phyloP scores from a whole-genome alignment of 2,888 invertebrate species.

The Auanema freiburgensis region DNA sequence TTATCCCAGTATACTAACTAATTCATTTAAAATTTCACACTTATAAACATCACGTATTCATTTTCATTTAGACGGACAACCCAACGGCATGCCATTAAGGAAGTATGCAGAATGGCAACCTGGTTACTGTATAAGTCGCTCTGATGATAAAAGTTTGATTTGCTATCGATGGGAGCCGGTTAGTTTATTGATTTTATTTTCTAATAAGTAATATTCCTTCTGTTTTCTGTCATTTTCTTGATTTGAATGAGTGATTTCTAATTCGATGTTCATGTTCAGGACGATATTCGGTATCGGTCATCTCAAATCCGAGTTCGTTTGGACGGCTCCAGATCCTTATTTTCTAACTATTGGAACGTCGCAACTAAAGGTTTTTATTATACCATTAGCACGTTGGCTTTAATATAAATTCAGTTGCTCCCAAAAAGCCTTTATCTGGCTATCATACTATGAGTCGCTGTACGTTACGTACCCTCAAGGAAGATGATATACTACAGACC shows the following conservation, averaged over 20 bases:
- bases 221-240: too few species aligned
- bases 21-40: too few species aligned
- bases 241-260: too few species aligned
- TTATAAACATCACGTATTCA: too few species aligned
- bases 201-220: too few species aligned
- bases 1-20: too few species aligned
- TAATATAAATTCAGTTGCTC: conserved; percentile 12
- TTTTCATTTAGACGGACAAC: too few species aligned
- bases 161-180: conserved; percentile 22
- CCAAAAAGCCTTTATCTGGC: conserved; percentile 7
- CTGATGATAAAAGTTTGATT: conserved; percentile 14
- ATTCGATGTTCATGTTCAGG: not conserved
- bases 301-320: conserved; percentile 6
- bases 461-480: conserved; percentile 2
- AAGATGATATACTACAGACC: conserved; percentile 1
- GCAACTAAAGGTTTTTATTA: not conserved
- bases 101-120: conserved; percentile 14
- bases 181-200: not conserved
- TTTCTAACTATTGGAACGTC: conserved; percentile 22
- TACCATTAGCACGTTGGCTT: not conserved
- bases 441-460: not conserved
- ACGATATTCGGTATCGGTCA: not conserved
- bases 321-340: conserved; percentile 14
- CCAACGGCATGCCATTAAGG: too few species aligned
- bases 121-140: conserved; percentile 17